Evolutionary conservation across 2,113 vertebrate genomes (phyloP), one percentile per base, ranked within the genome.

Genomic region (Genyomyrus donnyi): DNA sequence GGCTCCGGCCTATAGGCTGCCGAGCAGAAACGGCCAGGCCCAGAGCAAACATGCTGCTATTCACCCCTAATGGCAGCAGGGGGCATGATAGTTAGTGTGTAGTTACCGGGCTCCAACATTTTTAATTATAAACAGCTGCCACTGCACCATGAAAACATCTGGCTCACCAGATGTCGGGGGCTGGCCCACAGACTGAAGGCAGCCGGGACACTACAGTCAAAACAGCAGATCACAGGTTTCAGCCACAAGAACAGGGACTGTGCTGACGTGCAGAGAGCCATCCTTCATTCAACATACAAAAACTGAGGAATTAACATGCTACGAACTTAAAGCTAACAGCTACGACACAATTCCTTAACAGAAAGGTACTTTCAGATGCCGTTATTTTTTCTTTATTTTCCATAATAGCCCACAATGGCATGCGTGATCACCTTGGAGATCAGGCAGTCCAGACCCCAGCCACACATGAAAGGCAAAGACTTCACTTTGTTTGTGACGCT

Each of bases 391-490:
- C n/a, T n/a, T 62, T 3, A 90, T 93, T 95, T 95, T 92, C 90
- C 89, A 91, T 87, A 91, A 93, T 92, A 94, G 91, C 88, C 85
- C 83, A 15, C 93, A 93, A 94, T 93, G 91, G 93, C 92, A 93
- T 94, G 84, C 56, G 95, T 95, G 95, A 95, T 96, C 93, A 95
- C 93, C 93, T 95, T 91, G 62, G 94, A 95, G 93, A 94, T 91
- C 0, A 88, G 93, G 90, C 90, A 94, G 89, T 95, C 95, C 90
- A 95, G 95, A 95, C 91, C 85, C 92, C 91, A 92, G 91, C 91
- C 90, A 94, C 93, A 96, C 94, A 94, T 92, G 92, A 94, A 93
- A 94, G 91, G 91, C 89, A 50, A 91, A 94, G 94, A 92, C 94
- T 95, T 90, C 15, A 91, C 93, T 94, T 94, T 93, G 95, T 96